Base-by-base conservation (phyloP, 2,797 vertebrate genomes). In the Mus spretus region DNA sequence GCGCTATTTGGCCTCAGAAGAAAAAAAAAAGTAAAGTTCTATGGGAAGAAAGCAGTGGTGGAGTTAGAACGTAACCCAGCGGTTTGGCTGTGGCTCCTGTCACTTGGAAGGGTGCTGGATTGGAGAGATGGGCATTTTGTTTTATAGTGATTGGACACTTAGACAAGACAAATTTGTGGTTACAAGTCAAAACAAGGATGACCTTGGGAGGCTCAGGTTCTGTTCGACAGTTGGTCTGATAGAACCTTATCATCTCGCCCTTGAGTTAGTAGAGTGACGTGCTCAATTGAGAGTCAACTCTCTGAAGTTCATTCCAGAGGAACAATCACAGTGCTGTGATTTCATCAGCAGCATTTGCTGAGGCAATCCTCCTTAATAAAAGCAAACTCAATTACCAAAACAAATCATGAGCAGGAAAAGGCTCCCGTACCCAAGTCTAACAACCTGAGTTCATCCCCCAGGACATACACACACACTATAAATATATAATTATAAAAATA, bases 131-230 rank as follows among this genome's bases (percentile, higher is more conserved):
- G 24, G 20, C 6, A 0, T 84, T 94, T 95, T 92, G 89, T 98
- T 98, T 99, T 99, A 99, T 99, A 98, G 47, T 95, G 93, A 84
- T 93, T 22, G 67, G 13, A 89, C 96, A 81, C 90, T 22, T 28
- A 97, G 98, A 98, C 98, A 98, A 98, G 99, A 98, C 99, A 98
- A 97, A 98, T 98, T 97, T 93, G 44, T 94, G 98, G 95, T 97
- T 97, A 98, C 98, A 98, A 98, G 99, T 97, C 98, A 98, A 98
- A 99, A 99, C 99, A 99, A 97, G 79, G 80, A 95, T 97, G 98
- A 97, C 98, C 98, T 98, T 99, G 98, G 91, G 97, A 95, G 93
- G 89, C 94, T 92, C 97, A 98, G 97, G 97, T 98, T 98, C 93
- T 28, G 98, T 97, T 94, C 85, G 97, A 96, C 97, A 0, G 92